Percentiles rank a stretch among this genome's conserved stretches.
phyloP scores from a whole-genome alignment of 2,113 vertebrate species.

The Dasypus novemcinctus region DNA sequence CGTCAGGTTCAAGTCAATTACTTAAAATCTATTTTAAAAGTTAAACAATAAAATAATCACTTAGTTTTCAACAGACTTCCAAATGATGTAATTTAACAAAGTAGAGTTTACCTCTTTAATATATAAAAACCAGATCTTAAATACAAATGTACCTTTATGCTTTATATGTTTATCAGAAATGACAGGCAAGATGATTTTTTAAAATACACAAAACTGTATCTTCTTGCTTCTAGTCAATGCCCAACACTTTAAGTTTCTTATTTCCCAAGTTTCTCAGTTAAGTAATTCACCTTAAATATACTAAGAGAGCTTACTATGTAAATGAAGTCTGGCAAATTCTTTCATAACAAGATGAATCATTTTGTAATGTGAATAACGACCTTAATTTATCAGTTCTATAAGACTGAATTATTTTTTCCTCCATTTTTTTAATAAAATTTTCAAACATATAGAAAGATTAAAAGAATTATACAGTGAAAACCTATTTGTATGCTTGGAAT shows the following conservation, averaged over 20 bases:
- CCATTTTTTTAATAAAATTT: background rate
- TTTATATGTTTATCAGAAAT: background rate
- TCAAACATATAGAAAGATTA: conserved; percentile 12
- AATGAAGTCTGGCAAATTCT: conserved; percentile 20
- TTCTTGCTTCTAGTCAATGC: background rate
- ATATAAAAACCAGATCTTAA: background rate
- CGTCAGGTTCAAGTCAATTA: conserved; percentile 29
- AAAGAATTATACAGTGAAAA: background rate
- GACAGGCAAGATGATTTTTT: background rate
- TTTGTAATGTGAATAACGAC: background rate
- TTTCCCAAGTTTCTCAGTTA: conserved; percentile 23
- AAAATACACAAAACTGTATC: background rate
- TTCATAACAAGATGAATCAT: background rate
- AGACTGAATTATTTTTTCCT: background rate
- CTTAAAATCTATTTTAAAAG: conserved; percentile 35
- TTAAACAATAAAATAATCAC: background rate
- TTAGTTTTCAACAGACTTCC: conserved; percentile 11
- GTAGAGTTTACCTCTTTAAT: conserved; percentile 14
- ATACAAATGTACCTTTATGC: background rate
- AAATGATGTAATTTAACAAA: conserved; percentile 24
- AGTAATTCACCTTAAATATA: conserved; percentile 47
- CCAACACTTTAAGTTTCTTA: background rate
- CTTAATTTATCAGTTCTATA: background rate
- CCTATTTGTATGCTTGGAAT: background rate
- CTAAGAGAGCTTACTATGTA: background rate